These are phyloP conservation scores for Psilopsiagon aurifrons DNA, from an alignment of 2,113 vertebrate species.

Conservation along the genomic window DNA sequence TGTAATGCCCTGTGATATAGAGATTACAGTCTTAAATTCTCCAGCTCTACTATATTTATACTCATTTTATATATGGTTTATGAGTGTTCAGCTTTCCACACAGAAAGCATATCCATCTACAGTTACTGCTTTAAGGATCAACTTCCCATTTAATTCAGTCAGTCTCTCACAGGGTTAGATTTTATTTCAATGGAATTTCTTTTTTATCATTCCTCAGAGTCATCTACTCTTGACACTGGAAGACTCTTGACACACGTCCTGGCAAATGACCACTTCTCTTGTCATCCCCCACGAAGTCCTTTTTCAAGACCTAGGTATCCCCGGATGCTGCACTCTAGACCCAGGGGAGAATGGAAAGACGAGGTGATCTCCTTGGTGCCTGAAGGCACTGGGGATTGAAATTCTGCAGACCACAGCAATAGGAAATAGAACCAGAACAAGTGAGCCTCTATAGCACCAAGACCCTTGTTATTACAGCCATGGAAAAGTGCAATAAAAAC, in stretches of 20 bases:
- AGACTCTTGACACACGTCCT: neutral
- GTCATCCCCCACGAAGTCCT: neutral
- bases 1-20: neutral
- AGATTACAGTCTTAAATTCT: neutral
- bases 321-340: neutral
- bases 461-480: neutral
- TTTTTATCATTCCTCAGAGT: neutral
- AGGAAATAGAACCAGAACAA: neutral
- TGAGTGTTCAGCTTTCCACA: neutral
- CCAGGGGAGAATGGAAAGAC: neutral
- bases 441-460: neutral
- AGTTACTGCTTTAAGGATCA: neutral
- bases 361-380: neutral
- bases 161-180: neutral
- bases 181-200: conserved; percentile 2
- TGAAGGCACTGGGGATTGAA: neutral
- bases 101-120: neutral
- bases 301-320: neutral
- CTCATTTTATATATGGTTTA: neutral
- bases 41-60: neutral
- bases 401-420: neutral
- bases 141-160: neutral
- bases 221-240: neutral
- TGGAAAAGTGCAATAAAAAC: neutral
- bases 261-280: neutral